Evolutionary conservation across 2,888 invertebrate species (phyloP).

Genomic region (Ichneumoninae sp.): DNA sequence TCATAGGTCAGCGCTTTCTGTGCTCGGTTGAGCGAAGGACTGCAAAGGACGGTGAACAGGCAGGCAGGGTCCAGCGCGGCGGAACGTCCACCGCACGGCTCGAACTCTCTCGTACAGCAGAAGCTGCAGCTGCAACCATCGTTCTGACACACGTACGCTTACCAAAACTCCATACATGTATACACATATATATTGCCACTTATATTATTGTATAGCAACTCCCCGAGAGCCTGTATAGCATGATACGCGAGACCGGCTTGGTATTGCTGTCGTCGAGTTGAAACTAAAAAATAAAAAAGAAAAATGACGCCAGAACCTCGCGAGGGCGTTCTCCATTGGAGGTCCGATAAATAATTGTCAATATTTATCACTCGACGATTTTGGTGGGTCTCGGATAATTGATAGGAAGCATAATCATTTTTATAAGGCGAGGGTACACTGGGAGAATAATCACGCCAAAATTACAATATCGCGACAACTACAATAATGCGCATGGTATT

Average conservation of each 20-base stretch:
- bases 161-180: background rate
- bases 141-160: slow-evolving; percentile 25
- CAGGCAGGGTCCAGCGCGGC: slow-evolving; percentile 21
- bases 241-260: slow-evolving; percentile 4
- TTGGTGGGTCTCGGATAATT: background rate
- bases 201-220: slow-evolving; percentile 1
- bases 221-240: background rate
- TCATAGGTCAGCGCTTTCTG: slow-evolving; percentile 76
- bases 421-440: background rate
- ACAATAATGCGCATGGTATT: no score
- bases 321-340: slow-evolving; percentile 12
- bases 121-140: slow-evolving; percentile 48
- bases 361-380: slow-evolving; percentile 15
- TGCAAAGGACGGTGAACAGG: slow-evolving; percentile 37
- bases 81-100: slow-evolving; percentile 29
- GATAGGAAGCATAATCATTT: background rate
- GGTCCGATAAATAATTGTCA: slow-evolving; percentile 35
- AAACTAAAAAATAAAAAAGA: background rate
- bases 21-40: slow-evolving; percentile 44
- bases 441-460: background rate
- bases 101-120: slow-evolving; percentile 26
- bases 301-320: background rate
- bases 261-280: slow-evolving; percentile 30
- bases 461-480: no score
- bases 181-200: background rate